Base-by-base conservation (phyloP, 2,113 vertebrate genomes). In the Oncorhynchus kisutch region DNA sequence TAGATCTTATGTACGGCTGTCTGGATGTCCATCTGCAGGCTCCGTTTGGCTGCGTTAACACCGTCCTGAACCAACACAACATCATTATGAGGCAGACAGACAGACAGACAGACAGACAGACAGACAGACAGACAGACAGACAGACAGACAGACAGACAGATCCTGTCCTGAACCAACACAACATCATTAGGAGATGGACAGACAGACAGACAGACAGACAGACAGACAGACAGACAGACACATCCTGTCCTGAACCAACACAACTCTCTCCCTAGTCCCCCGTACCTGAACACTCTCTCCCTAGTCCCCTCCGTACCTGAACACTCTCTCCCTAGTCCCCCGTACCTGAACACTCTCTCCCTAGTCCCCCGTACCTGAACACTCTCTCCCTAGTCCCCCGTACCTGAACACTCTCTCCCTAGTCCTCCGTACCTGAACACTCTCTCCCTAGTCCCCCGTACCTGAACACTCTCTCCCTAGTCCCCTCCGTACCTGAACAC, bases 1-100 rank as follows among this genome's bases (percentile, higher is more conserved):
- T 99, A 99, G 87, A 99, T 99, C 83, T 97, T 99, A 88, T 99
- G 98, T 71, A 99, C 98, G 4, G 97, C 97, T 1, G 94, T 94
- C 80, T 99, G 98, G 81, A 99, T 99, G 90, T 98, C 96, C 86
- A 94, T 93, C 84, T 99, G 98, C 86, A 99, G 95, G 84, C 84
- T 95, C 84, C 94, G 95, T 86, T 97, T 99, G 2, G 96, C 96
- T 81, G 97, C 95, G 89, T 96, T 94, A 70, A 99, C 95, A 27
- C 96, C 96, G 83, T 99, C 98, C 98, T 99, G 85, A 3, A 78
- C 65, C n/a, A 72, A 79, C 6, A 48, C 39, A 54, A 0, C 49
- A 67, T 22, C 57, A 59, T 18, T 22, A 60, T 2, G 6, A 62
- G 24, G 1, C 60, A 22, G 60, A 11, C 24, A 2, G 20, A 1